Percentiles rank a stretch among this genome's conserved stretches.
These are phyloP conservation scores for Tangara arthus DNA, from an alignment of 2,797 vertebrate genomes.

Conservation along the genomic window DNA sequence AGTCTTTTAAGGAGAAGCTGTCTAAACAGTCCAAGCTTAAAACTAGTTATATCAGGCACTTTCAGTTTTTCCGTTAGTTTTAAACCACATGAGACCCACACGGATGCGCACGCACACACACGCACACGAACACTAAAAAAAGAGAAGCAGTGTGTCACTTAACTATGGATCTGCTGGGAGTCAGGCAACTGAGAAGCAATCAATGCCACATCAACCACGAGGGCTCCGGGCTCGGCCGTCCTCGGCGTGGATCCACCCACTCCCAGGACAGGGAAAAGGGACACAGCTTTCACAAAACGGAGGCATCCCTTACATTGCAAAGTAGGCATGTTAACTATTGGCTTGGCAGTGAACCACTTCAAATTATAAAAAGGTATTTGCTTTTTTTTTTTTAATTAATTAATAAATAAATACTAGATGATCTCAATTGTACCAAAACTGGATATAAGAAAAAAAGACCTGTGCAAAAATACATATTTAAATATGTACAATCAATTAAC, in stretches of 20 bases:
- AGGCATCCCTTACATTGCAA: conserved; percentile 72
- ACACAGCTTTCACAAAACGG: conserved; percentile 66
- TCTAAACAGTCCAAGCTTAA: conserved; percentile 89
- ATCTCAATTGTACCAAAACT: conserved; percentile 97
- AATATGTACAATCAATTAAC: conserved; percentile 99
- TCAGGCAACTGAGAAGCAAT: conserved; percentile 82
- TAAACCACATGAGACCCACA: conserved; percentile 73
- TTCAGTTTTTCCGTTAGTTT: conserved; percentile 88
- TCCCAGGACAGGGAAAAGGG: conserved; percentile 69
- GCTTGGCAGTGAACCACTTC: conserved; percentile 99
- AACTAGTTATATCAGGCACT: conserved; percentile 97
- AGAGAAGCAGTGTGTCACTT: conserved; percentile 82
- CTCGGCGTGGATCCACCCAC: conserved; percentile 60
- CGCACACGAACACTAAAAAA: conserved; percentile 27
- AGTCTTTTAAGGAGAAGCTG: conserved; percentile 92
- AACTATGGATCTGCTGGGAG: conserved; percentile 69
- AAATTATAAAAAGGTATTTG: conserved; percentile 90
- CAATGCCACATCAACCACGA: conserved; percentile 28
- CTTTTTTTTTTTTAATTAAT: conserved; percentile 81
- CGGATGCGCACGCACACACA: conserved; percentile 33
- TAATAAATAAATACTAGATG: conserved; percentile 98
- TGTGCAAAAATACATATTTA: conserved; percentile 99
- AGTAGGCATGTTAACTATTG: conserved; percentile 87
- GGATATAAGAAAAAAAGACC: conserved; percentile 94
- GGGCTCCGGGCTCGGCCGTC: not conserved